Base-by-base conservation (phyloP, 1,140 invertebrate genomes). In the Lordiphosa mommai region DNA sequence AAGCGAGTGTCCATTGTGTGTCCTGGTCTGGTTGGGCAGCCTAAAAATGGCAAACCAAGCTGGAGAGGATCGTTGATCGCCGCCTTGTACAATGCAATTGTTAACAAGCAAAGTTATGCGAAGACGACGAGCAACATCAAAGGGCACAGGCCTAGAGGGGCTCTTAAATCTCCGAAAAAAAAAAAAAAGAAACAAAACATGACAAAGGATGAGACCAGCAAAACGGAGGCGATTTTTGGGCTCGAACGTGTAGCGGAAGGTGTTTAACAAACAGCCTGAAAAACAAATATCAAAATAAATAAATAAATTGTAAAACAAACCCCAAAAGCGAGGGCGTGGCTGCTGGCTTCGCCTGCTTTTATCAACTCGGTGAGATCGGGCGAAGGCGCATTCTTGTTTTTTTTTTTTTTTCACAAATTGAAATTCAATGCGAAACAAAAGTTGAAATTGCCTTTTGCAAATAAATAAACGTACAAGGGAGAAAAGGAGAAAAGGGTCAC, bases 201-300 rank as follows among this genome's bases (percentile, higher is more conserved):
- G 82, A 86, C 80, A 86, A 86, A 86, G 80, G 82, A 86, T 86
- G 80, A 71, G 76, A 57, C 44, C 23, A 32, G 33, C 29, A 58
- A 72, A 73, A 72, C 72, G 56, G 72, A 77, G 72, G 61, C 72
- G 72, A 77, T 67, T 71, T 67, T 70, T 60, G 33, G 44, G 51
- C 40, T 43, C 58, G 56, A 72, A 84, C 67, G 73, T 86, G 82
- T 86, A 86, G 74, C 59, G 71, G 82, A 86, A 86, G 82, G 82
- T 86, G 82, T 86, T 86, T 86, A 86, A 86, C 82, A 86, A 86
- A 86, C 82, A 86, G 70, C 80, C 63, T 61, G 61, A 86, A 86
- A 82, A 79, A 82, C 84, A 82, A 77, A 82, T 63, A 71, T 50
- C 71, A 50, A 41, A 41, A 41, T 41, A 41, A 41, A 41, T 41